phyloP scores from a whole-genome alignment of 1,140 invertebrate species.

The Centruroides sculpturatus region DNA sequence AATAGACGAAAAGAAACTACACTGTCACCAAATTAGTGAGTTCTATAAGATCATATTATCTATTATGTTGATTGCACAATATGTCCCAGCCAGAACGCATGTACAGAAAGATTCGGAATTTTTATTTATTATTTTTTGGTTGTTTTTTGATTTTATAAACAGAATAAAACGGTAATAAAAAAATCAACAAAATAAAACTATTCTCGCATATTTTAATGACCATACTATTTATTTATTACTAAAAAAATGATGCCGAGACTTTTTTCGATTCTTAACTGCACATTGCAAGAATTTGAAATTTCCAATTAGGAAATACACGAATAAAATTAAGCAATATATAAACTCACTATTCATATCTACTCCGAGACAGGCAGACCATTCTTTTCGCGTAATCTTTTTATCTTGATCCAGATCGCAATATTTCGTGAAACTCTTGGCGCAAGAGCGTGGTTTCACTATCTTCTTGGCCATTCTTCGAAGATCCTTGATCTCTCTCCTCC shows the following conservation, averaged over 20 bases:
- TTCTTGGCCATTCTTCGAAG: slow-evolving; percentile 64
- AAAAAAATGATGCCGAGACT: too few relatives aligned
- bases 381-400: slow-evolving; percentile 49
- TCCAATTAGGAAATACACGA: too few relatives aligned
- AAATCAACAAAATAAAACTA: too few relatives aligned
- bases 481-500: slow-evolving; percentile 62
- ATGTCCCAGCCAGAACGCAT: slow-evolving; percentile 5
- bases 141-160: too few relatives aligned
- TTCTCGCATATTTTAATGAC: too few relatives aligned
- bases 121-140: too few relatives aligned
- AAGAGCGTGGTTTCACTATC: slow-evolving; percentile 69
- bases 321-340: neutral
- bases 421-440: slow-evolving; percentile 70
- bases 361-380: slow-evolving; percentile 69
- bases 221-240: too few relatives aligned
- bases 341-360: slow-evolving; percentile 43
- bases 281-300: too few relatives aligned
- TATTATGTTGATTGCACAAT: slow-evolving; percentile 7
- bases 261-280: too few relatives aligned
- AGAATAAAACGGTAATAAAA: too few relatives aligned
- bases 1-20: slow-evolving; percentile 67
- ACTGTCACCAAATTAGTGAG: slow-evolving; percentile 16
- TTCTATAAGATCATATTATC: neutral
- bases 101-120: too few relatives aligned
- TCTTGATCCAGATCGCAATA: slow-evolving; percentile 70